These are phyloP conservation scores for Nylanderia fulva DNA, from an alignment of 1,140 invertebrate species.

Conservation along the genomic window DNA sequence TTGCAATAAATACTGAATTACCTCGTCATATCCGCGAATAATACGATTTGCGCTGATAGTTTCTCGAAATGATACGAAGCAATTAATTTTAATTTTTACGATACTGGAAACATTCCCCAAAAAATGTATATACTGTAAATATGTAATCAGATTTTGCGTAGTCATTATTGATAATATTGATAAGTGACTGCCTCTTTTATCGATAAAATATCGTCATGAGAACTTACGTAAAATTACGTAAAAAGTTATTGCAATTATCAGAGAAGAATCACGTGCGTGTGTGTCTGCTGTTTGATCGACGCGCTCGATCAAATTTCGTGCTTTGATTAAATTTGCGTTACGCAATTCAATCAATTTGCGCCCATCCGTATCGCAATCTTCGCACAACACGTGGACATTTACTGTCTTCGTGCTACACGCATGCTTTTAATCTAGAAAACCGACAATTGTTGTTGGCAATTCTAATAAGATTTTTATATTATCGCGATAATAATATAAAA, in stretches of 20 bases:
- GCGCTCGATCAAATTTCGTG: neutral
- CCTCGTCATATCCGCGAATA: neutral
- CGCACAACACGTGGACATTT: neutral
- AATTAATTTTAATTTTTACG: neutral
- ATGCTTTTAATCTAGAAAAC: neutral
- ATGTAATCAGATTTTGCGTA: neutral
- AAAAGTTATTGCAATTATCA: conserved; percentile 19
- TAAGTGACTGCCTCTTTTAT: neutral
- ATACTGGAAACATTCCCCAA: neutral
- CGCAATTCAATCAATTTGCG: conserved; percentile 36
- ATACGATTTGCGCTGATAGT: neutral
- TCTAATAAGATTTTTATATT: neutral
- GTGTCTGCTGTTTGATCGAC: neutral
- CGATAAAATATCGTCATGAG: neutral
- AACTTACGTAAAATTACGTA: conserved; percentile 3
- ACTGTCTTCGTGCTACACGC: neutral
- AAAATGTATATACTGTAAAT: neutral
- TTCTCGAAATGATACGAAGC: neutral
- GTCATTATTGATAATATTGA: neutral
- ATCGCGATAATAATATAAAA: neutral
- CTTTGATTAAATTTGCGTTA: conserved; percentile 48
- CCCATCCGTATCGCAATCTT: neutral
- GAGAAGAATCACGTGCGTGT: conserved; percentile 2
- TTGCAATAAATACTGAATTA: neutral
- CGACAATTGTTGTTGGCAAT: neutral